Evolutionary conservation across 1,140 invertebrate species (phyloP), one percentile per base, ranked within the genome.

Genomic region (Drosophila kepulauana): DNA sequence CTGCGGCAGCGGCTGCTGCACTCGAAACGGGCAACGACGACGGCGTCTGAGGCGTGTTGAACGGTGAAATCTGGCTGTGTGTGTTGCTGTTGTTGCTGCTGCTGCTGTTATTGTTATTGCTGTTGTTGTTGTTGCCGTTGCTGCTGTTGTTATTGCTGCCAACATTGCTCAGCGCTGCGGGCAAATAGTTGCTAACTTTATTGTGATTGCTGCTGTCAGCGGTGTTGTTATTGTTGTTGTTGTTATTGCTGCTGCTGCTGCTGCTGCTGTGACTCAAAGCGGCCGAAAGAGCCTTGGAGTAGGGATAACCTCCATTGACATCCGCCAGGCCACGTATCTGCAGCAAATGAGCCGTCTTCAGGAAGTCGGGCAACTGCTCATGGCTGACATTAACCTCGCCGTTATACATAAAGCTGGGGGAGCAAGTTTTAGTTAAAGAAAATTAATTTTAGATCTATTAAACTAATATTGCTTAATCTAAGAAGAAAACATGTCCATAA

Each of bases 371-470:
- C 75, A 99, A 93, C 82, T 98, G 97, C 85, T 98, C 97, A 92
- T 98, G 97, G 51, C 97, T 96, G 72, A 98, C 97, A 92, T 98
- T 96, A 3, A 99, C 97, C 93, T 98, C 97, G 46, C 97, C 97
- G 93, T 98, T 97, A 93, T 98, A 99, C 97, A 98, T 98, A 93
- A 98, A 98, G 92, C 95, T 96, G 82, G 6, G 1, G 6, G 35
- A 16, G 15, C 2, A 15, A 33, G 30, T 7, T 5, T 41, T 35
- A 35, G 35, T 35, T 35, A 35, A 35, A 7, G 35, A 35, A 35
- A 25, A 25, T 25, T 25, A 25, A 25, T 25, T 25, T 25, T 25
- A 25, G 20, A 25, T 25, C 20, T 25, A 25, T 25, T 25, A 25
- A 25, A 25, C 2, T 25, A 3, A 25, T 25, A 25, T 25, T 25